Evolutionary conservation across 35 echinoderm and acorn worm genomes (phyloP).

Genomic region (Diadema setosum): DNA sequence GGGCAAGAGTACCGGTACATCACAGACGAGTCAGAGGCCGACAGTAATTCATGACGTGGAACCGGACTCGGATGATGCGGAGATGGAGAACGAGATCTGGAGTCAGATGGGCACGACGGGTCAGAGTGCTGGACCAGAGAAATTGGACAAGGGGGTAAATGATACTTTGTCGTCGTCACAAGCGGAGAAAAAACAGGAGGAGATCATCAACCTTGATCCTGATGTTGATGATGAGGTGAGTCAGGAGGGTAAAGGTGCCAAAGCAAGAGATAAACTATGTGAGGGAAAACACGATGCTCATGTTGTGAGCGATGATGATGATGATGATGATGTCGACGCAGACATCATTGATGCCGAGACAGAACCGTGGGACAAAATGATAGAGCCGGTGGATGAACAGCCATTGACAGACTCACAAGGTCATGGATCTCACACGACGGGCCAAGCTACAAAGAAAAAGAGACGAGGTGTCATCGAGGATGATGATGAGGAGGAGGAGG

Average conservation of each 20-base stretch:
- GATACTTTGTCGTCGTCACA: not conserved
- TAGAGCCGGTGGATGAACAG: too few relatives aligned
- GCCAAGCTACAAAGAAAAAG: not conserved
- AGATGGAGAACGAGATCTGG: not conserved
- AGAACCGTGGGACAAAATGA: too few relatives aligned
- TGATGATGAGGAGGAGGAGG: not conserved
- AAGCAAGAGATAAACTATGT: not conserved
- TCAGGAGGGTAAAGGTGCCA: not conserved
- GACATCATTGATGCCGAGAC: too few relatives aligned
- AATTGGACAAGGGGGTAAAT: not conserved
- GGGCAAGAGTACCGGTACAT: not conserved
- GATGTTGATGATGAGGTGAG: constrained; percentile 6
- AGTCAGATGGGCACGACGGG: not conserved
- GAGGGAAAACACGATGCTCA: not conserved
- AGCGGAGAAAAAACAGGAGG: not conserved
- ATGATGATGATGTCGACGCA: not conserved
- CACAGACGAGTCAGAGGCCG: not conserved
- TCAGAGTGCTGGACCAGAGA: not conserved
- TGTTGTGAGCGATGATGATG: constrained; percentile 4
- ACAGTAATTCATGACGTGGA: not conserved
- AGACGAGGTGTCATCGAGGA: not conserved
- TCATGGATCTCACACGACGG: not conserved
- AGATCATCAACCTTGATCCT: not conserved
- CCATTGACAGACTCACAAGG: not conserved
- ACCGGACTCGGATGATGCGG: not conserved